phyloP scores from a whole-genome alignment of 1,140 invertebrate species.

The Plectrocnemia conspersa region DNA sequence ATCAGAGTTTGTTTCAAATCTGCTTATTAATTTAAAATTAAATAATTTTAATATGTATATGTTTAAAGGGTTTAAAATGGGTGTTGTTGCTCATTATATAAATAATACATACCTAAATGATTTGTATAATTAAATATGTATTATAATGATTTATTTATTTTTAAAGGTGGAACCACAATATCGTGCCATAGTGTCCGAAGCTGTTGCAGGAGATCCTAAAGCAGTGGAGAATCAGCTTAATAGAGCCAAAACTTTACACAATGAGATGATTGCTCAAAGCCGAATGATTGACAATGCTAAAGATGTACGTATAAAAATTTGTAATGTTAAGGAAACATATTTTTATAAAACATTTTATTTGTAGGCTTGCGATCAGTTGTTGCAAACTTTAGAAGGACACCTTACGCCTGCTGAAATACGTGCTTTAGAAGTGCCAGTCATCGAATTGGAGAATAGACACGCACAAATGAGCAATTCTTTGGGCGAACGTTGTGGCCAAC shows the following conservation, averaged over 20 bases:
- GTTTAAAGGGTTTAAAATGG: too few relatives aligned
- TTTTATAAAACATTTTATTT: conserved; percentile 12
- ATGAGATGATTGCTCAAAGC: conserved; percentile 80
- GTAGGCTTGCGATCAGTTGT: conserved; percentile 63
- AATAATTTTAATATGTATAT: background rate
- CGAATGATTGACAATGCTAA: conserved; percentile 77
- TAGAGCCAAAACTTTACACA: conserved; percentile 77
- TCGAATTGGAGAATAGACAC: conserved; percentile 73
- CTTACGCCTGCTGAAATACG: conserved; percentile 71
- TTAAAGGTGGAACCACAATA: conserved; percentile 67
- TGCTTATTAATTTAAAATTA: background rate
- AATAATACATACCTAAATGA: too few relatives aligned
- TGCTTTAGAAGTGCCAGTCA: conserved; percentile 72
- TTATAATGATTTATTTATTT: conserved; percentile 5
- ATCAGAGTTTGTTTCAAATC: too few relatives aligned
- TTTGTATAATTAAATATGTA: conserved; percentile 4
- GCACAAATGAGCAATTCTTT: conserved; percentile 66
- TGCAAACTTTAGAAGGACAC: conserved; percentile 74
- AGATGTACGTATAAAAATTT: conserved; percentile 46
- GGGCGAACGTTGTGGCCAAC: conserved; percentile 71
- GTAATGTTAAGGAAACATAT: background rate
- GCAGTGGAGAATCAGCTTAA: conserved; percentile 83
- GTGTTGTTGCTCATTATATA: too few relatives aligned
- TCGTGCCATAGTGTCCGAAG: conserved; percentile 70
- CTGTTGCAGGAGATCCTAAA: conserved; percentile 79